Conservation (phyloP, 2,888 invertebrate genomes). For the Tetranychus piercei region DNA sequence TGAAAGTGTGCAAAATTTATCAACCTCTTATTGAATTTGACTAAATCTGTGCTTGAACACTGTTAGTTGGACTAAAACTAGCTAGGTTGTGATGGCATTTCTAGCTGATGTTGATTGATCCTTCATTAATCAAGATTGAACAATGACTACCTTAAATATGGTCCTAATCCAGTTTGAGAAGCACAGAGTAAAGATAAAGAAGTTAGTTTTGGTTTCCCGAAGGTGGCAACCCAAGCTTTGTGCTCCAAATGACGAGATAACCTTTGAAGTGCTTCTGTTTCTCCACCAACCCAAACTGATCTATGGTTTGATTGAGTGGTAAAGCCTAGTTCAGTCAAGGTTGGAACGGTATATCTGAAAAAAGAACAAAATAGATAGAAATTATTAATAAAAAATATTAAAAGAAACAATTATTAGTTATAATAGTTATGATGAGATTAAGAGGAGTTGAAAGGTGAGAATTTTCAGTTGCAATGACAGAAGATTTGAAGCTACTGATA, state of each 20-base stretch:
- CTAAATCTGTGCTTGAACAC: too few species aligned
- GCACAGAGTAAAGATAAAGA: slow-evolving; percentile 56
- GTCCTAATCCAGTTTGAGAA: slow-evolving; percentile 63
- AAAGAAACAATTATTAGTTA: not conserved
- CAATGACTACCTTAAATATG: slow-evolving; percentile 42
- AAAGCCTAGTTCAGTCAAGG: slow-evolving; percentile 59
- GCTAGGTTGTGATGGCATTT: too few species aligned
- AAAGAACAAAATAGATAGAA: not conserved
- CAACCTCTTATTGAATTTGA: too few species aligned
- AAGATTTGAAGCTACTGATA: too few species aligned
- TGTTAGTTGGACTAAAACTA: too few species aligned
- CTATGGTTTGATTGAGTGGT: not conserved
- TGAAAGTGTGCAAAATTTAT: too few species aligned
- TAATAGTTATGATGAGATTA: not conserved
- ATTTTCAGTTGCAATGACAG: too few species aligned
- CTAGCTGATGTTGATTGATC: not conserved
- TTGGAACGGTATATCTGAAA: slow-evolving; percentile 41
- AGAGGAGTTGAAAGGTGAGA: too few species aligned
- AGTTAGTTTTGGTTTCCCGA: slow-evolving; percentile 62
- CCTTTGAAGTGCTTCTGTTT: slow-evolving; percentile 49
- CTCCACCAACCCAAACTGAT: slow-evolving; percentile 60
- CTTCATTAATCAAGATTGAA: not conserved
- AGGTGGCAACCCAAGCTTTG: slow-evolving; percentile 72
- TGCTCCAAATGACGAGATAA: slow-evolving; percentile 42
- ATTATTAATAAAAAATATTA: slow-evolving; percentile 26